Evolutionary conservation across 2,888 invertebrate species (phyloP), one percentile per base, ranked within the genome.

Genomic region (Scaeva pyrastri): DNA sequence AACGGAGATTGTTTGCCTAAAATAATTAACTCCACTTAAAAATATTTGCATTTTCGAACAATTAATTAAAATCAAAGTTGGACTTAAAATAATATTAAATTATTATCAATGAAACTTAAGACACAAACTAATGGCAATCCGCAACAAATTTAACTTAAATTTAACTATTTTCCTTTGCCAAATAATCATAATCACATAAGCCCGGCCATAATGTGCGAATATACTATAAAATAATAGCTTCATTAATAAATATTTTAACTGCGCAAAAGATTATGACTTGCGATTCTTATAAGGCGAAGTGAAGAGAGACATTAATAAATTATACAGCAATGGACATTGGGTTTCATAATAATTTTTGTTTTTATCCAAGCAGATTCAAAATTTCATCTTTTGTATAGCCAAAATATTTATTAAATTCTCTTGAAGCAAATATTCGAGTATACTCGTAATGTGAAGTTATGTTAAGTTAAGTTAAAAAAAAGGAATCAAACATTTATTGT

Each of bases 161-260:
- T 83, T 60, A 48, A 48, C 60, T 43, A 60, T 73, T 7, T 50
- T 73, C 5, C 48, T 60, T 62, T 26, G 52, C 39, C 1, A 31
- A 60, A 23, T 41, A 31, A 39, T 14, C 43, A 56, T 8, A 45
- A 14, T 60, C 39, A 60, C 1, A 43, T 19, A n/a, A 16, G n/a
- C n/a, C n/a, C n/a, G n/a, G n/a, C 41, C 77, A 68, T 74, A 31
- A 39, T 52, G 16, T n/a, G n/a, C n/a, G n/a, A 10, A 16, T 12
- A 68, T 31, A n/a, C 26, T 52, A 60, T n/a, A 50, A 74, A 52
- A 60, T 31, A 50, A 74, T 80, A 16, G 36, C 66, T 43, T 68
- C 68, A 31, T 62, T 31, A 31, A 55, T 73, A 82, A 62, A 50
- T 23, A 26, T 70, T 50, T 83, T 74, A 64, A 74, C 64, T 83